These are phyloP conservation scores for Leptinotarsa defecta DNA, from an alignment of 1,140 invertebrate species.

Conservation along the genomic window DNA sequence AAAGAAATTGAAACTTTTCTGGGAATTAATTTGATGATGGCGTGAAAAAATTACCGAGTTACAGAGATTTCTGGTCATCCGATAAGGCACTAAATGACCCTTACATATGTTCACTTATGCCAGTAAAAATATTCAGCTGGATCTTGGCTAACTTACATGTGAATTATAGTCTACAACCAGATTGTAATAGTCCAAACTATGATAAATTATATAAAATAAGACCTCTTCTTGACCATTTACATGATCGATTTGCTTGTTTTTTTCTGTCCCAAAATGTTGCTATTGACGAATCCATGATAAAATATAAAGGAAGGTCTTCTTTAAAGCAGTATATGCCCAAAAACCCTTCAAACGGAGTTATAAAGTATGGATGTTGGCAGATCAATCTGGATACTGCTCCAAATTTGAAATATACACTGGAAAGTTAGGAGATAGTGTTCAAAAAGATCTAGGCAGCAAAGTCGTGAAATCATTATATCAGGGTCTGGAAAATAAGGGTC, in stretches of 20 bases:
- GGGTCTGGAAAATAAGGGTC: slow-evolving; percentile 44
- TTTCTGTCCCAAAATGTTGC: background rate
- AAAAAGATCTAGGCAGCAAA: slow-evolving; percentile 34
- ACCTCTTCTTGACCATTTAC: background rate
- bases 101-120: slow-evolving; percentile 24
- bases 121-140: slow-evolving; percentile 25
- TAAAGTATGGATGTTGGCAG: slow-evolving; percentile 48
- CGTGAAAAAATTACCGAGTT: slow-evolving; percentile 26
- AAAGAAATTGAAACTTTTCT: slow-evolving; percentile 31
- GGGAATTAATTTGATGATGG: slow-evolving; percentile 33
- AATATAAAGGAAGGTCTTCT: slow-evolving; percentile 47
- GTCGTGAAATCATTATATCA: slow-evolving; percentile 33
- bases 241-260: background rate
- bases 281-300: slow-evolving; percentile 44
- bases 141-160: slow-evolving; percentile 22
- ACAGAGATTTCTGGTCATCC: slow-evolving; percentile 31
- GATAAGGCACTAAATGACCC: background rate
- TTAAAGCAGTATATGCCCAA: slow-evolving; percentile 41
- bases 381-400: slow-evolving; percentile 51
- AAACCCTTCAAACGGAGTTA: slow-evolving; percentile 49
- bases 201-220: slow-evolving; percentile 23
- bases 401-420: slow-evolving; percentile 58
- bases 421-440: slow-evolving; percentile 23
- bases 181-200: slow-evolving; percentile 29
- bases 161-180: slow-evolving; percentile 17